A percentile compares a stretch with the other conserved stretches of the same genome.
Conservation (phyloP, 2,888 invertebrate species). For the Prenolepis imparis region DNA sequence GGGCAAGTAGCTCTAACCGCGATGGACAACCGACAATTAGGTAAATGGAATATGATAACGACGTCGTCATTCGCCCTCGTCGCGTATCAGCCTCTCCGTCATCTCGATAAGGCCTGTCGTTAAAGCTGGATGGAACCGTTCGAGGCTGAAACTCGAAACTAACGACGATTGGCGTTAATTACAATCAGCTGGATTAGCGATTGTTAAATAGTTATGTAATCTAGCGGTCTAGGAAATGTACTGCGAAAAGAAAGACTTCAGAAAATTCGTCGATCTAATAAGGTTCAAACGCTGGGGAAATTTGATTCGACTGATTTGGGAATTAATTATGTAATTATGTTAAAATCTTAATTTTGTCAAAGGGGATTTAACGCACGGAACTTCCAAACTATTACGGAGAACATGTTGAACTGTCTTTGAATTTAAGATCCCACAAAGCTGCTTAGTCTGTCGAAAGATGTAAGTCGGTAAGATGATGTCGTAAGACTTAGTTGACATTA, state of each 20-base stretch:
- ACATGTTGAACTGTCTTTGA: not conserved
- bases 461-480: too few species aligned
- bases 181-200: not conserved
- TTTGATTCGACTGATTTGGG: not conserved
- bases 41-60: slow-evolving; percentile 51
- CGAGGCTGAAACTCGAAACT: too few species aligned
- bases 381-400: not conserved
- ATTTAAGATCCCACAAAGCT: not conserved
- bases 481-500: not conserved
- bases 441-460: not conserved
- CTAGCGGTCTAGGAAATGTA: not conserved
- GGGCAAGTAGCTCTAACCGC: slow-evolving; percentile 56
- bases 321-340: not conserved
- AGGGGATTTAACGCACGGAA: not conserved
- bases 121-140: not conserved
- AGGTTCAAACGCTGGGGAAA: not conserved
- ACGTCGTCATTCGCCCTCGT: slow-evolving; percentile 29
- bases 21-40: slow-evolving; percentile 63
- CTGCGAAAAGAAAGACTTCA: not conserved
- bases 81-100: not conserved
- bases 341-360: not conserved
- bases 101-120: not conserved
- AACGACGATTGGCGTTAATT: not conserved
- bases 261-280: not conserved
- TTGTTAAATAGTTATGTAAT: not conserved